Evolutionary conservation across 2,113 vertebrate genomes (phyloP), one percentile per base, ranked within the genome.

Genomic region (Cyprichromis sp.): DNA sequence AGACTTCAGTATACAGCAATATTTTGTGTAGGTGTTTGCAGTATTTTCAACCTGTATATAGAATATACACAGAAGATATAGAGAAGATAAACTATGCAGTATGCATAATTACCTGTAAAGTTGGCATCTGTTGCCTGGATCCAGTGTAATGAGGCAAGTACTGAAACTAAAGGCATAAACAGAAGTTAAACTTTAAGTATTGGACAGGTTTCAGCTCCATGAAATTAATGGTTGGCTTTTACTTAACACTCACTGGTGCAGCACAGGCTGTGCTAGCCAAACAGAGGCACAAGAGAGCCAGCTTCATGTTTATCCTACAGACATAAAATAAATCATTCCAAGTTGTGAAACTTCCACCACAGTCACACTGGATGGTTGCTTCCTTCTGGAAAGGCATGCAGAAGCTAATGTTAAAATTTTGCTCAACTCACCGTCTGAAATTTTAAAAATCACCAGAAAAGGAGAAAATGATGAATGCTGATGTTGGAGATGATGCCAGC

Each of bases 101-200:
- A n/a, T 88, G 42, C 57, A 42, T 88, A 16, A 21, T 90, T 95
- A 96, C 95, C 93, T 94, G 94, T 90, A 93, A 34, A 21, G 93
- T 79, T n/a, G 85, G 86, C 1, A 53, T 80, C 71, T 91, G 92
- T 29, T 86, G 94, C 52, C 94, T 94, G 47, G 91, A 61, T 26
- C 80, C 88, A 34, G 93, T 92, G 71, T 93, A 95, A 88, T 96
- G 94, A 54, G 94, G 90, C 81, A 96, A 80, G 93, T 96, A 90
- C 81, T 95, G 86, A 42, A 89, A 94, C 91, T 82, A 54, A 87
- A 90, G 11, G 81, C 8, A 86, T 19, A 82, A 85, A 83, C 9
- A 86, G 5, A 68, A 80, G 68, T 12, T 26, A 80, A 78, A 78
- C 45, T 78, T 78, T 78, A 29, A 6, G 12, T 13, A 19, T 52